Evolutionary conservation across 2,888 invertebrate genomes (phyloP).

Genomic region (Drosophila melanosoma): DNA sequence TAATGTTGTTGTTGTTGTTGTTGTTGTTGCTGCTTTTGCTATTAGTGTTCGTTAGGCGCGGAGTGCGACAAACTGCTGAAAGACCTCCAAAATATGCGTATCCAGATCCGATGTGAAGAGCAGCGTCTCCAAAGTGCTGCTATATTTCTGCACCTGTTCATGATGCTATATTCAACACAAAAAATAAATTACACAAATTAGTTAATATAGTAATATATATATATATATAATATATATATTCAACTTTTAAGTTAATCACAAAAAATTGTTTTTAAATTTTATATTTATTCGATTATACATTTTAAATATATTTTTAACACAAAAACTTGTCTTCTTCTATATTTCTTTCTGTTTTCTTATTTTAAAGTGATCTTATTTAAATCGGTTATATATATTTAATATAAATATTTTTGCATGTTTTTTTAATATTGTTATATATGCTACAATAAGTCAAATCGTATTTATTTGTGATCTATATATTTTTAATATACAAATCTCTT

Average conservation of each 20-base stretch:
- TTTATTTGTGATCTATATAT: neutral
- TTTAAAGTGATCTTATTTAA: neutral
- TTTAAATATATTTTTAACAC: neutral
- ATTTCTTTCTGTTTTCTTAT: neutral
- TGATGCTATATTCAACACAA: constrained; percentile 92
- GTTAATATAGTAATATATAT: too few species aligned
- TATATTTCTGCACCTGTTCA: constrained; percentile 98
- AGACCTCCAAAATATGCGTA: constrained; percentile 97
- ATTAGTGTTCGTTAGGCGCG: constrained; percentile 75
- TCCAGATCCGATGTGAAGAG: constrained; percentile 98
- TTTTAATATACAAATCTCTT: neutral
- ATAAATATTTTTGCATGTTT: neutral
- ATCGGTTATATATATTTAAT: neutral
- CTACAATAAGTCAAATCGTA: neutral
- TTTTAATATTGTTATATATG: neutral
- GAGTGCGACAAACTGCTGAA: constrained; percentile 98
- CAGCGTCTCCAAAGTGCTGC: constrained; percentile 96
- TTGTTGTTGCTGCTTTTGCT: neutral
- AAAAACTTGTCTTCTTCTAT: neutral
- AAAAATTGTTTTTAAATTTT: too few species aligned
- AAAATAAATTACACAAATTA: neutral
- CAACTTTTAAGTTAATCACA: too few species aligned
- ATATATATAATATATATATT: too few species aligned
- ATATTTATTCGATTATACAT: too few species aligned
- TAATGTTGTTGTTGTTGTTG: neutral